phyloP scores from a whole-genome alignment of 2,113 vertebrate species.

The Pterocles burchelli region DNA sequence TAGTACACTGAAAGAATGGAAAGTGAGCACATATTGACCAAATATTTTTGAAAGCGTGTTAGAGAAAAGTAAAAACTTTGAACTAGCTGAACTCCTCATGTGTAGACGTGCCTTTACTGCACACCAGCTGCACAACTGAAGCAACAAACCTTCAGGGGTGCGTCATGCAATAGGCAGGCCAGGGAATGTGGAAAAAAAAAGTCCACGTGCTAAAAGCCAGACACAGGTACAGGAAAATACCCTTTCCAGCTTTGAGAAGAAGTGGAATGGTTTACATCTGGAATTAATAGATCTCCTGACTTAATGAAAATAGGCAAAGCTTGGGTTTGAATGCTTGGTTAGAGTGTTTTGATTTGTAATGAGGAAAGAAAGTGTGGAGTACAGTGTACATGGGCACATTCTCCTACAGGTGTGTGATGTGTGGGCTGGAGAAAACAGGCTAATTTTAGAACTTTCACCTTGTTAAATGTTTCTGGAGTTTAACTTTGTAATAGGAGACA shows the following conservation, averaged over 20 bases:
- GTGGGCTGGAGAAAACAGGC: neutral
- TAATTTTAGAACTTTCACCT: slow-evolving; percentile 60
- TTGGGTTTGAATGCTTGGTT: neutral
- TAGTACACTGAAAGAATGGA: neutral
- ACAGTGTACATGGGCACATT: neutral
- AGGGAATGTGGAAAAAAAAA: neutral
- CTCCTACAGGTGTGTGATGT: slow-evolving; percentile 14
- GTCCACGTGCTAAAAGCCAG: neutral
- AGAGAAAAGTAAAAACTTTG: neutral
- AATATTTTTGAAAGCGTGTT: neutral
- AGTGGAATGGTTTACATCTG: slow-evolving; percentile 1
- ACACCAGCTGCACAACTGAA: neutral
- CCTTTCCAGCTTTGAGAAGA: neutral
- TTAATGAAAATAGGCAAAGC: slow-evolving; percentile 24
- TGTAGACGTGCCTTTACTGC: neutral
- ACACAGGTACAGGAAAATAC: neutral
- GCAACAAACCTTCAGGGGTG: neutral
- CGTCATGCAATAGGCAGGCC: neutral
- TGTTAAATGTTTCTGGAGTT: slow-evolving; percentile 54
- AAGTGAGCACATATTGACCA: neutral
- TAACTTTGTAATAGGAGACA: slow-evolving; percentile 41
- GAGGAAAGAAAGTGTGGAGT: neutral
- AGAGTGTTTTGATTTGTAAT: slow-evolving; percentile 13
- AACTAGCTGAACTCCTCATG: neutral
- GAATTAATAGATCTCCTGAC: neutral